Evolutionary conservation across 1,140 invertebrate genomes (phyloP).

Genomic region (Luehdorfia chinensis): DNA sequence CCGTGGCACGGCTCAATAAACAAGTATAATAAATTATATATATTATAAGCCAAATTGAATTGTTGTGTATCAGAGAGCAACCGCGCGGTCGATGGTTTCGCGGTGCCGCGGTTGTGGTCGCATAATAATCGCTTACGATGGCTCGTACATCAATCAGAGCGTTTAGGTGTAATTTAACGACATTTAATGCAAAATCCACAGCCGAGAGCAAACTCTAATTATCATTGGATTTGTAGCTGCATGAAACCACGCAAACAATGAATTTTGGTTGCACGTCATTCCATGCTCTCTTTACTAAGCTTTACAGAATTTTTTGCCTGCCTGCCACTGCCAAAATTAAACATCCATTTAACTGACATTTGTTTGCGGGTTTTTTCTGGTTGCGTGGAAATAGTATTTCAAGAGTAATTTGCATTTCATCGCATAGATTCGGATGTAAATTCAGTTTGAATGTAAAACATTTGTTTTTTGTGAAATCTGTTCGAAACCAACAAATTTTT

Average conservation of each 20-base stretch:
- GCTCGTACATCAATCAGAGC: conserved; percentile 13
- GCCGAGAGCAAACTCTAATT: background rate
- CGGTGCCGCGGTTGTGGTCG: background rate
- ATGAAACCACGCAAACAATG: too few species aligned
- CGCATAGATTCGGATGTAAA: conserved; percentile 1
- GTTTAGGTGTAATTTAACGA: conserved; percentile 13
- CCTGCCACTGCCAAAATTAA: background rate
- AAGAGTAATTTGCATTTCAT: conserved; percentile 11
- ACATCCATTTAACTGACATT: background rate
- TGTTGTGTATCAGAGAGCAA: background rate
- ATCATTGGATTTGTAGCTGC: background rate
- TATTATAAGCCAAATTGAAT: conserved; percentile 12
- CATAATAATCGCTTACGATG: conserved; percentile 7
- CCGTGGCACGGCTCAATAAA: too few species aligned
- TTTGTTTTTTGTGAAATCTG: conserved; percentile 6
- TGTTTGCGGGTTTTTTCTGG: conserved; percentile 1
- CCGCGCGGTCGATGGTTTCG: background rate
- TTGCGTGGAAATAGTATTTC: conserved; percentile 4
- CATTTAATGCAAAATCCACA: conserved; percentile 4
- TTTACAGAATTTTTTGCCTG: too few species aligned
- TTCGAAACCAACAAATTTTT: background rate
- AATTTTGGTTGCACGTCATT: too few species aligned
- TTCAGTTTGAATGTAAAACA: conserved; percentile 5
- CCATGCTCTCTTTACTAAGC: too few species aligned
- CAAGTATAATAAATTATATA: too few species aligned